Conservation (phyloP, 2,113 vertebrate genomes). For the Thunnus thynnus region DNA sequence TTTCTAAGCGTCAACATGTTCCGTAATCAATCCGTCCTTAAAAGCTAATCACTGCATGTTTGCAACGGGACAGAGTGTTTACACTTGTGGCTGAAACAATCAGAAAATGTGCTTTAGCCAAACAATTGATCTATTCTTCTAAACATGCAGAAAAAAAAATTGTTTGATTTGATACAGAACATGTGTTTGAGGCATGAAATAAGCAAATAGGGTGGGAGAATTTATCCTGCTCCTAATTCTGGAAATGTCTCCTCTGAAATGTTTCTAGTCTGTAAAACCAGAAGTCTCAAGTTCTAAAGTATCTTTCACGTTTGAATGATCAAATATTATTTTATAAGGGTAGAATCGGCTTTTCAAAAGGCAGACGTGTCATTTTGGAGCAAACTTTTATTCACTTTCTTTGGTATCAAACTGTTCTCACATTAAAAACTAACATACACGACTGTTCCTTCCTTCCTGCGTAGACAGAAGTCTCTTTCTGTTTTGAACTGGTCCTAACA, state of each 20-base stretch:
- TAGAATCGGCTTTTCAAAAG: background rate
- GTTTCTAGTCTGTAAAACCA: too few species aligned
- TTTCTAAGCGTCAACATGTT: background rate
- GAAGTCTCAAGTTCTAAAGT: too few species aligned
- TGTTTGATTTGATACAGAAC: too few species aligned
- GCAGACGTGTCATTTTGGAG: background rate
- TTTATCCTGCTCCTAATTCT: too few species aligned
- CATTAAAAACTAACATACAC: background rate
- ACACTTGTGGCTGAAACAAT: background rate
- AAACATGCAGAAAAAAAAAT: background rate
- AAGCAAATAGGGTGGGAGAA: background rate
- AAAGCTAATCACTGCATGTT: background rate
- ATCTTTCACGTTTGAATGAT: background rate
- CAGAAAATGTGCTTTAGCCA: background rate
- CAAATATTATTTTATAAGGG: background rate
- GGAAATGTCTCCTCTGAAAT: too few species aligned
- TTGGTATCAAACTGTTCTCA: background rate
- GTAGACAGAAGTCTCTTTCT: background rate
- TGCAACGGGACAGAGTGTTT: background rate
- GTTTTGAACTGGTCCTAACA: background rate
- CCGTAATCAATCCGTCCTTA: background rate
- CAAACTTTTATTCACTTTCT: background rate
- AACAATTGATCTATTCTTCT: background rate
- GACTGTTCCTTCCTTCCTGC: slow-evolving; percentile 29
- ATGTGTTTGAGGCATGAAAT: background rate